phyloP scores from a whole-genome alignment of 2,113 vertebrate species.

The Thamnophis sirtalis region DNA sequence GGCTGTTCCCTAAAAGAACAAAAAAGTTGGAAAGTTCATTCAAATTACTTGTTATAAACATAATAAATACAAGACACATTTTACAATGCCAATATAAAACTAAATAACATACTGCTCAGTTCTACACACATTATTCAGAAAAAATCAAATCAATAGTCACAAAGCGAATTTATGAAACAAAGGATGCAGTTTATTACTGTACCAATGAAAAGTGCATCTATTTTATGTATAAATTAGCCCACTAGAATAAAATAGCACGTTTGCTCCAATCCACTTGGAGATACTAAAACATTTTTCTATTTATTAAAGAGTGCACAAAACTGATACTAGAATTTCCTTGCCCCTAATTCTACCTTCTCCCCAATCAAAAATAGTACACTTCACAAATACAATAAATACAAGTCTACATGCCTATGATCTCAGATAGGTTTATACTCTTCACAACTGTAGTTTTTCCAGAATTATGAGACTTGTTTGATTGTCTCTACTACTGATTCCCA shows the following conservation, averaged over 20 bases:
- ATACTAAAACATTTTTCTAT: neutral
- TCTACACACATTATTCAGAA: neutral
- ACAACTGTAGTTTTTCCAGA: neutral
- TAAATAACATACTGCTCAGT: neutral
- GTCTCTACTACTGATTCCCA: neutral
- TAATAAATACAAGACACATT: neutral
- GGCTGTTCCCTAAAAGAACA: conserved; percentile 82
- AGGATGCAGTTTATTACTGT: neutral
- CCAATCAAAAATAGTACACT: neutral
- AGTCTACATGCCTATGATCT: neutral
- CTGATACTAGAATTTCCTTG: neutral
- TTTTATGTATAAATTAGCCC: neutral
- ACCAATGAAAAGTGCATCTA: neutral
- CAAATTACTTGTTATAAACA: neutral
- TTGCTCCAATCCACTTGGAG: neutral
- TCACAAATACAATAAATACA: neutral
- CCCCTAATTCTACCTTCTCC: neutral
- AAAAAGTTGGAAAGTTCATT: neutral
- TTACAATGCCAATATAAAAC: neutral
- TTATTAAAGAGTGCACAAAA: neutral
- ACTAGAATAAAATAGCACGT: neutral
- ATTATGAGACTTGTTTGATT: neutral
- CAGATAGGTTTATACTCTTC: neutral
- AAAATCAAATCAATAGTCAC: neutral
- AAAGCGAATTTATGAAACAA: neutral